phyloP scores from a whole-genome alignment of 2,888 invertebrate species.

The Lithophane socia region DNA sequence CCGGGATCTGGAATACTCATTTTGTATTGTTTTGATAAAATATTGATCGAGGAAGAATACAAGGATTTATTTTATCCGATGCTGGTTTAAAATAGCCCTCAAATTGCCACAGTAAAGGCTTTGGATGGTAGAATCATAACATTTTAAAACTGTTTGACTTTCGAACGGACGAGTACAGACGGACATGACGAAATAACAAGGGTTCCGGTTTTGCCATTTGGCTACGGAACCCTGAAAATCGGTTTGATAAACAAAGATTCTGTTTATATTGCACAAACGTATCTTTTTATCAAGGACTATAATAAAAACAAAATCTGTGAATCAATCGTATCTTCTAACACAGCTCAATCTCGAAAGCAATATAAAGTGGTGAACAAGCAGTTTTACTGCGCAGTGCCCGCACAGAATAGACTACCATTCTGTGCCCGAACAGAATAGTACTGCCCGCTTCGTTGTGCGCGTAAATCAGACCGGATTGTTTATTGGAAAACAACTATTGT shows the following conservation, averaged over 20 bases:
- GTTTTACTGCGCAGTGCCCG: conserved; percentile 23
- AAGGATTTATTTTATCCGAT: not conserved
- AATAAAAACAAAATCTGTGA: conserved; percentile 8
- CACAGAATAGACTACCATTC: conserved; percentile 3
- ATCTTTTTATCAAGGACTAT: not conserved
- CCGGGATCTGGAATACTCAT: conserved; percentile 6
- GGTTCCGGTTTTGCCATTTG: not conserved
- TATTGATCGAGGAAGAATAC: not conserved
- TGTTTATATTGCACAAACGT: not conserved
- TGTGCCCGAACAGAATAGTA: conserved; percentile 4
- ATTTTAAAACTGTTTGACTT: not conserved
- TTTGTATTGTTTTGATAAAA: conserved; percentile 44
- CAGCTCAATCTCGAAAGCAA: conserved; percentile 41
- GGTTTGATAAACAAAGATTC: not conserved
- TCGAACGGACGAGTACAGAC: too few species aligned
- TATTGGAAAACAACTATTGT: conserved; percentile 47
- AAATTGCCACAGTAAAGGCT: not conserved
- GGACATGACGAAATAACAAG: not conserved
- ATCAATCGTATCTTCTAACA: conserved; percentile 3
- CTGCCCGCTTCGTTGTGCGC: not conserved
- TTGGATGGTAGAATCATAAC: not conserved
- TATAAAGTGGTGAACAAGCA: conserved; percentile 43
- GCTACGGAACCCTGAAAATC: not conserved
- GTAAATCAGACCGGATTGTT: conserved; percentile 46
- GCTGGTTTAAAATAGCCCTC: not conserved